Conservation (phyloP, 2,797 vertebrate species). For the Gymnocypris eckloni region DNA sequence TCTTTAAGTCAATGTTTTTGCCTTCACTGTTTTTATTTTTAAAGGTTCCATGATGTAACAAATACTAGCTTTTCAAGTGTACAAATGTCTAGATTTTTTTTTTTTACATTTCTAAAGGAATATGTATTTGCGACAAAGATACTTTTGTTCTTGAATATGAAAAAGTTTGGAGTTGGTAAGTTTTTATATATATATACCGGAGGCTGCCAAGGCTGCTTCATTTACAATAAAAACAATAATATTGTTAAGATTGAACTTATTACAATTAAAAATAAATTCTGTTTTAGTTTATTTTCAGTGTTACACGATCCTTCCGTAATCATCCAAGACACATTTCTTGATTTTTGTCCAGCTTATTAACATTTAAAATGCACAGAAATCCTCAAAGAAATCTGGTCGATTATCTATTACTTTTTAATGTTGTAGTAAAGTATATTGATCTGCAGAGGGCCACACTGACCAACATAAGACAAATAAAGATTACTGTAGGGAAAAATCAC, state of each 20-base stretch:
- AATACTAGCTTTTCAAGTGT: too few relatives aligned
- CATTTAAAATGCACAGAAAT: neutral
- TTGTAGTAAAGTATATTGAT: slow-evolving; percentile 40
- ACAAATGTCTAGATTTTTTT: too few relatives aligned
- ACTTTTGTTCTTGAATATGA: neutral
- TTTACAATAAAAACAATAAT: neutral
- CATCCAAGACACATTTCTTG: neutral
- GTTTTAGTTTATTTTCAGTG: neutral
- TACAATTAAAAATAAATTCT: neutral
- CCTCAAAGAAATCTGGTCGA: neutral
- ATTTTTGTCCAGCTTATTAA: neutral
- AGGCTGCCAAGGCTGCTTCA: neutral
- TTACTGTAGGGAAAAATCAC: neutral
- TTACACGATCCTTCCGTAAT: neutral
- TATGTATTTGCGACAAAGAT: neutral
- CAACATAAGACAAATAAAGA: neutral
- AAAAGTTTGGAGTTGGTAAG: neutral
- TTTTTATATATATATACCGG: too few relatives aligned
- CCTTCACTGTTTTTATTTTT: too few relatives aligned
- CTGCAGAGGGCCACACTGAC: slow-evolving; percentile 56
- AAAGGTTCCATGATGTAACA: too few relatives aligned
- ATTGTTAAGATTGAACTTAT: neutral
- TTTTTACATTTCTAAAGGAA: neutral
- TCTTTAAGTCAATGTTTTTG: too few relatives aligned
- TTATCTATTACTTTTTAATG: neutral